These are phyloP conservation scores for Rhinopomastus cyanomelas DNA, from an alignment of 2,113 vertebrate species.

Conservation along the genomic window DNA sequence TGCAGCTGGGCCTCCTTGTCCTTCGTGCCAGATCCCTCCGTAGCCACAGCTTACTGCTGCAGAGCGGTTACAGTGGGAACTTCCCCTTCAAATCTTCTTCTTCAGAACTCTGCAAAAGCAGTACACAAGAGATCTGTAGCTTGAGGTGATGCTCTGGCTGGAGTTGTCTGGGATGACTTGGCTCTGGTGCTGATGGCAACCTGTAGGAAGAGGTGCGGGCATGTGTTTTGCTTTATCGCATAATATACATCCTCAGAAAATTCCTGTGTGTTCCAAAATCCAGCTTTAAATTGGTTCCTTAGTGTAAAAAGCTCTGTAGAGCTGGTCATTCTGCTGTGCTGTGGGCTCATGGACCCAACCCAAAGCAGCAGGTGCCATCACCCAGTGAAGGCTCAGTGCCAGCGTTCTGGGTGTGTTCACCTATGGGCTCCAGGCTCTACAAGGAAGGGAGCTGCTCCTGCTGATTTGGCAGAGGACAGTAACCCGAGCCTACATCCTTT, in stretches of 20 bases:
- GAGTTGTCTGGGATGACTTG: neutral
- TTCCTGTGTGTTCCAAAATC: neutral
- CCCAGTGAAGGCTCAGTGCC: no score
- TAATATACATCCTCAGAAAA: neutral
- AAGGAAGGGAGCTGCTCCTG: neutral
- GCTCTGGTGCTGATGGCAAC: no score
- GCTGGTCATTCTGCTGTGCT: neutral
- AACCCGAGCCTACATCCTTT: neutral
- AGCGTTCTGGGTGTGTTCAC: neutral
- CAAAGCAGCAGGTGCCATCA: no score
- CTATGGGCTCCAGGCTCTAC: neutral
- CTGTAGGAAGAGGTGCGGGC: neutral
- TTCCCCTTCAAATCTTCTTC: neutral
- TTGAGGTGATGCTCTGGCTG: neutral
- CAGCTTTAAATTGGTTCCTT: neutral
- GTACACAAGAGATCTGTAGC: no score
- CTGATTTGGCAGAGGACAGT: neutral
- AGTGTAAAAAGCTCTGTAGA: neutral
- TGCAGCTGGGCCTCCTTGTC: neutral
- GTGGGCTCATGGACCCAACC: neutral
- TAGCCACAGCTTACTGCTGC: neutral
- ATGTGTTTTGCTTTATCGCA: accelerated
- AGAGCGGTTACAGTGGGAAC: neutral
- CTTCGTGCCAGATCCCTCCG: neutral
- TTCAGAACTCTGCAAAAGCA: neutral